phyloP scores from a whole-genome alignment of 30 jellyfish, hydroid and myxozoan species.

The Aurelia sp. region DNA sequence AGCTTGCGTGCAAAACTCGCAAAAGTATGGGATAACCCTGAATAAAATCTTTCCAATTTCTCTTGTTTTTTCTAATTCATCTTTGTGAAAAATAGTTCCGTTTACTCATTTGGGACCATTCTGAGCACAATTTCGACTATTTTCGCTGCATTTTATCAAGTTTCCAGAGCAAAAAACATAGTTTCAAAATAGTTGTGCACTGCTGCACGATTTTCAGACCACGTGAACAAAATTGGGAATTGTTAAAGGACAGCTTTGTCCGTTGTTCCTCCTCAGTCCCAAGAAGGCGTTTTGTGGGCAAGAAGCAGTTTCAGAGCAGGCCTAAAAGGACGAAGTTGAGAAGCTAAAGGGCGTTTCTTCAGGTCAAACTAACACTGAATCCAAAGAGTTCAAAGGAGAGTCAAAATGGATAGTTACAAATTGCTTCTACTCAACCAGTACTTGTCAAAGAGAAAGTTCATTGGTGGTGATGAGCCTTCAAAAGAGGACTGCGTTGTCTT shows the following conservation, averaged over 20 bases:
- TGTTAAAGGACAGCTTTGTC: conserved; percentile 6
- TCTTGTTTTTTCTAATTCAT: too few species aligned
- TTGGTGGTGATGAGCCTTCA: conserved; percentile 69
- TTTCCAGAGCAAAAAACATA: too few species aligned
- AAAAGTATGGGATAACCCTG: too few species aligned
- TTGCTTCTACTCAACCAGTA: conserved; percentile 51
- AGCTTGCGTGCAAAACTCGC: too few species aligned
- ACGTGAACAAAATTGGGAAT: conserved; percentile 16
- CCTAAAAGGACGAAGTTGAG: conserved; percentile 18
- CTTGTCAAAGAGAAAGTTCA: conserved; percentile 21
- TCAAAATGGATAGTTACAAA: conserved; percentile 61
- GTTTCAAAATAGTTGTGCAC: conserved; percentile 4
- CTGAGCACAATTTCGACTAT: too few species aligned
- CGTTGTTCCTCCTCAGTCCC: conserved; percentile 61
- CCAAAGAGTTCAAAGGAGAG: too few species aligned
- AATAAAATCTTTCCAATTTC: too few species aligned
- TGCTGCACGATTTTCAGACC: conserved; percentile 33
- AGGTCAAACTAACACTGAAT: neutral
- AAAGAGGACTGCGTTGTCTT: conserved; percentile 58
- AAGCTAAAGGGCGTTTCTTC: too few species aligned
- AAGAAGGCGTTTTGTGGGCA: conserved; percentile 31
- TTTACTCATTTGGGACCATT: neutral
- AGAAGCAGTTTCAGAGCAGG: neutral
- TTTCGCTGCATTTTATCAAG: too few species aligned
- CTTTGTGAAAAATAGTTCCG: too few species aligned